Percentiles rank a stretch among this genome's conserved stretches.
Conservation (phyloP, 2,113 vertebrate genomes). For the human region GRCh38 chr2:85050001-85050500, state of each 20-base stretch:
- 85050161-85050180: not conserved
- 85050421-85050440: not conserved
- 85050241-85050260: not conserved
- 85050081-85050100: no score
- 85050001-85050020: no score
- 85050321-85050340: slow-evolving; percentile 6
- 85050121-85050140: no score
- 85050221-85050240: not conserved
- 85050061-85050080: no score
- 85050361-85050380: slow-evolving; percentile 4
- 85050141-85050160: no score
- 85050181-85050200: not conserved
- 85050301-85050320: not conserved
- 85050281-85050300: not conserved
- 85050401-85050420: not conserved
- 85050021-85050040: no score
- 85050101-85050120: no score
- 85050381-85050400: slow-evolving; percentile 17
- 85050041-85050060: no score
- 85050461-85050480: no score
- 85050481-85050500: not conserved
- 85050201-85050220: not conserved
- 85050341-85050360: not conserved
- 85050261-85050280: not conserved
- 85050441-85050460: not conserved